A percentile compares a stretch with the other conserved stretches of the same genome.
phyloP scores from a whole-genome alignment of 2,113 vertebrate species.

The Ranitomeya imitator region DNA sequence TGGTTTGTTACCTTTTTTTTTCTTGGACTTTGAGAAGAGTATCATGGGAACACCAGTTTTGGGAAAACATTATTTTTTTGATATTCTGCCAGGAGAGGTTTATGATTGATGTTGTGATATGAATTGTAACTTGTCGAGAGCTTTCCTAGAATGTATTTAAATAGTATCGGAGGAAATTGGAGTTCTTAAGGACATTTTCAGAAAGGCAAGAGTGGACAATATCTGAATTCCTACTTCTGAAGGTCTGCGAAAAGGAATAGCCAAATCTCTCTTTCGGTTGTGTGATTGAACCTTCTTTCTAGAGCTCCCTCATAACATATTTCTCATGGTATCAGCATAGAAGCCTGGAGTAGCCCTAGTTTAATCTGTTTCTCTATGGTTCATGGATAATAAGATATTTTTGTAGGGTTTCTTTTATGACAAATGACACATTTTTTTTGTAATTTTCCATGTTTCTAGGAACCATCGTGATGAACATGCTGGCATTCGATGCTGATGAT shows the following conservation, averaged over 20 bases:
- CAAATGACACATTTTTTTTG: background rate
- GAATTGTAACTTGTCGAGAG: no score
- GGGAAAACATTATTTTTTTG: no score
- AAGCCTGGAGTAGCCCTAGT: no score
- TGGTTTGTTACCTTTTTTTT: no score
- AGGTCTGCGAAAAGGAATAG: background rate
- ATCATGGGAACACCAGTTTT: no score
- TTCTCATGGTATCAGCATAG: background rate
- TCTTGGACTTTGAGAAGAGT: no score
- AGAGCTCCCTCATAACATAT: background rate
- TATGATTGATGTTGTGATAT: no score
- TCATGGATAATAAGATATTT: background rate
- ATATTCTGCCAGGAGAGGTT: no score
- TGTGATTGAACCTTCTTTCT: background rate
- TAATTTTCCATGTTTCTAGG: slow-evolving; percentile 68
- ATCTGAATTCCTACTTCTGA: background rate
- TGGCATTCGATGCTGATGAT: slow-evolving; percentile 89
- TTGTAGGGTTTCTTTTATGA: background rate
- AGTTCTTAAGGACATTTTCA: no score
- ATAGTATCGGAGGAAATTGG: no score
- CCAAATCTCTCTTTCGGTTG: background rate
- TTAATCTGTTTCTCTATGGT: background rate
- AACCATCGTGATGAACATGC: slow-evolving; percentile 94
- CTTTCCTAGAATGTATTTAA: no score
- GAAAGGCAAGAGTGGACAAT: no score